phyloP scores from a whole-genome alignment of 2,888 invertebrate species.

The Chrysomela aeneicollis region DNA sequence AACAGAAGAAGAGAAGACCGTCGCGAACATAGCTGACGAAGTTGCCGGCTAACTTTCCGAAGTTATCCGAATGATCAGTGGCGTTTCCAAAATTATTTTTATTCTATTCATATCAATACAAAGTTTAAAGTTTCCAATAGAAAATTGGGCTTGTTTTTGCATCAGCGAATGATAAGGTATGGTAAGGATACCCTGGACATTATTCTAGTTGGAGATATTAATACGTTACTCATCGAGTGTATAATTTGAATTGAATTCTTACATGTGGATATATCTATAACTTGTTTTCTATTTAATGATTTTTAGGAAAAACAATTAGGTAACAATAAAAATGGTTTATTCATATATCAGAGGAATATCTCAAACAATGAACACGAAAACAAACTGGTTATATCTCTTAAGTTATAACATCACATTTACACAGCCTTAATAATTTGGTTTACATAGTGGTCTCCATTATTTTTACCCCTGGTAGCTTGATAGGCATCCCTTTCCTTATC shows the following conservation, averaged over 20 bases:
- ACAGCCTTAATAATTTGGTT: conserved; percentile 51
- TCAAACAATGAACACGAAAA: not conserved
- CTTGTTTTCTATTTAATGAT: no score
- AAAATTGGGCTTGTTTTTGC: no score
- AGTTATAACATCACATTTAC: conserved; percentile 27
- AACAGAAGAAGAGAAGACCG: not conserved
- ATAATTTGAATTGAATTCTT: no score
- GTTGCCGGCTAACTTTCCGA: no score
- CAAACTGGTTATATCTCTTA: not conserved
- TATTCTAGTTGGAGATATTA: no score
- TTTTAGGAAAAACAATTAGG: no score
- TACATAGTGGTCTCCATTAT: conserved; percentile 57
- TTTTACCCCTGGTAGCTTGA: conserved; percentile 80
- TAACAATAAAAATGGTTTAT: no score
- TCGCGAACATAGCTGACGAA: not conserved
- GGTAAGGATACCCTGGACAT: no score
- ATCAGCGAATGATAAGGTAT: no score
- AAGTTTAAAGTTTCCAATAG: no score
- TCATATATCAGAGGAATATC: not conserved
- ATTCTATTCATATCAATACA: not conserved
- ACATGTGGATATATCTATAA: no score
- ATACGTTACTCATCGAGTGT: no score
- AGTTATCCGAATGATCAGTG: not conserved
- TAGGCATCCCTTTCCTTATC: conserved; percentile 86
- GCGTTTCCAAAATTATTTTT: not conserved